Conservation (phyloP, 2,797 vertebrate species). For the Botia kubotai region DNA sequence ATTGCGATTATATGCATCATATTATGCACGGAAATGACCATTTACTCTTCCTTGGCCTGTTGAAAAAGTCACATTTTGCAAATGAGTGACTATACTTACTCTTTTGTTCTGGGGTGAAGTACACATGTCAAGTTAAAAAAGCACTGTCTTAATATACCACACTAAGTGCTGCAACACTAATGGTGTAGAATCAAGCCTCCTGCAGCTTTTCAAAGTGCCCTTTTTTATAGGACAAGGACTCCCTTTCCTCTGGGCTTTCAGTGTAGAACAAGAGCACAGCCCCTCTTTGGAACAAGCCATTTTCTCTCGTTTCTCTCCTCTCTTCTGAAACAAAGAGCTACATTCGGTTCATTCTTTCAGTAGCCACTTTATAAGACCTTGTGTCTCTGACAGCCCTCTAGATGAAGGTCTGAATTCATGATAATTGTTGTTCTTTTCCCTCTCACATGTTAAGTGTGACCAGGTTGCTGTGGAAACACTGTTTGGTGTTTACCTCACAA, state of each 20-base stretch:
- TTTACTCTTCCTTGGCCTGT: conserved; percentile 1
- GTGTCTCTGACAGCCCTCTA: conserved; percentile 53
- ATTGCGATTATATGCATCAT: background rate
- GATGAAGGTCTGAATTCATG: conserved; percentile 55
- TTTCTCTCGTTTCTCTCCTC: conserved; percentile 39
- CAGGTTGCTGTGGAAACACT: conserved; percentile 69
- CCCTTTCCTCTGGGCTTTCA: conserved; percentile 81
- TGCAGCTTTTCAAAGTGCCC: conserved; percentile 79
- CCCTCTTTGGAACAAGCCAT: conserved; percentile 69
- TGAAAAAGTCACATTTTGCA: conserved; percentile 28
- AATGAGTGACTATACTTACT: conserved; percentile 10
- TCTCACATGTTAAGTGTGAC: conserved; percentile 54
- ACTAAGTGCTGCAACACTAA: conserved; percentile 70
- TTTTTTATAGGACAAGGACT: conserved; percentile 85
- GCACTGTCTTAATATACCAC: conserved; percentile 61
- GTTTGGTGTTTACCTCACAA: conserved; percentile 60
- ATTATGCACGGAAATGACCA: background rate
- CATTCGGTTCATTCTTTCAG: conserved; percentile 52
- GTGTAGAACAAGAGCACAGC: conserved; percentile 75
- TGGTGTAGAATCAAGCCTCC: conserved; percentile 74
- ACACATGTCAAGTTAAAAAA: conserved; percentile 64
- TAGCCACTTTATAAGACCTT: conserved; percentile 51
- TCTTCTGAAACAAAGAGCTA: conserved; percentile 64
- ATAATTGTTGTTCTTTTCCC: conserved; percentile 50
- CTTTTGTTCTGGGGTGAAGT: conserved; percentile 41